Evolutionary conservation across 1,140 invertebrate genomes (phyloP), one percentile per base, ranked within the genome.

Genomic region (Scaptomyza graminum): DNA sequence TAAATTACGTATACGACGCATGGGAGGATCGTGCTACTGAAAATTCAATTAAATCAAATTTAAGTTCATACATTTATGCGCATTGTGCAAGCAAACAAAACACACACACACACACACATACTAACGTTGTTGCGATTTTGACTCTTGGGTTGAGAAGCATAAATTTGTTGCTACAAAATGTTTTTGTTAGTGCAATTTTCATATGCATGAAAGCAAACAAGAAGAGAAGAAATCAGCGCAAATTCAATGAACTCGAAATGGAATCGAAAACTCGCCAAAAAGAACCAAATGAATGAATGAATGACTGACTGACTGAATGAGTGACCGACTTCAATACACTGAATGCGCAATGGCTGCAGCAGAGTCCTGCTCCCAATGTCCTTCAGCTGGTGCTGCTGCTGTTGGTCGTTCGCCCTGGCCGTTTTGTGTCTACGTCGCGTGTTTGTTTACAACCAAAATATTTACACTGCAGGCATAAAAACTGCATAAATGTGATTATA

Each of bases 401-500:
- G 44, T 41, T n/a, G 37, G 34, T 12, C 34, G 5, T 28, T 28
- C 25, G 41, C 57, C 54, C 49, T 22, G 51, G 44, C 31, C 31
- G 6, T 34, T 34, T 8, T 34, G 7, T 31, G 16, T 39, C 31
- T 34, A 34, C 7, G 50, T 44, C 49, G 25, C 61, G 37, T 87
- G 68, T 79, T 71, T 87, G 68, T 79, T 71, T 70, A 68, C 79
- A 79, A 64, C 68, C 49, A 83, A 79, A 88, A 88, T 89, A 88
- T 88, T 88, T 88, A 88, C 83, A 88, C 87, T 83, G 76, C 79
- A 74, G 83, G 83, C 83, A 89, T 89, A 88, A 88, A 88, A 88
- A 88, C 79, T 88, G 83, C 83, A 88, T 88, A 88, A 88, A 88
- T 88, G 83, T 88, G 83, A 88, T 88, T 88, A 88, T 79, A 83